phyloP scores from a whole-genome alignment of 2,113 vertebrate genomes.

The Melospiza georgiana region DNA sequence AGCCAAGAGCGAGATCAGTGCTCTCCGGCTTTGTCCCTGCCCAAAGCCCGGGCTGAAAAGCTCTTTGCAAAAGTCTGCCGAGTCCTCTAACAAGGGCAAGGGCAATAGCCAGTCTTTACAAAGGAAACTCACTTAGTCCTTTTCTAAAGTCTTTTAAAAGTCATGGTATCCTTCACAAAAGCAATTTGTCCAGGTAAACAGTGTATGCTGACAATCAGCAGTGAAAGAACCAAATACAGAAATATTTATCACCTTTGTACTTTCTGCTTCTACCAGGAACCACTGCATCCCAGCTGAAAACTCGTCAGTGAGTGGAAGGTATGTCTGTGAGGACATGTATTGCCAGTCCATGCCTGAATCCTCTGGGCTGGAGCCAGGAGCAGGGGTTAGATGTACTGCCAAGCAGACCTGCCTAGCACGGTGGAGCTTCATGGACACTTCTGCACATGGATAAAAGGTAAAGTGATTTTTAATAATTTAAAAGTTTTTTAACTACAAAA shows the following conservation, averaged over 20 bases:
- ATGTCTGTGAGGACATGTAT: fast-evolving
- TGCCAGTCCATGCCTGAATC: background rate
- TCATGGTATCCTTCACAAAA: background rate
- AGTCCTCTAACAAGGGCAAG: background rate
- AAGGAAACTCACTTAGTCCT: background rate
- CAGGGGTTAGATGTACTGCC: background rate
- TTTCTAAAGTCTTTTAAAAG: constrained; percentile 11
- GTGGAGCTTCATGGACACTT: background rate
- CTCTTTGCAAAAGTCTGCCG: background rate
- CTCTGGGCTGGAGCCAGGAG: background rate
- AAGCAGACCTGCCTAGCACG: background rate
- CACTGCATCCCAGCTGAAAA: background rate
- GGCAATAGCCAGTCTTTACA: background rate
- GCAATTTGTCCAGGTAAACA: background rate
- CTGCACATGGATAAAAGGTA: background rate
- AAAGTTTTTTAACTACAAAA: background rate
- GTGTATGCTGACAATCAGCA: background rate
- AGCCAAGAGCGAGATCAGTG: background rate
- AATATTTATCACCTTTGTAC: background rate
- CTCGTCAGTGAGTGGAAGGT: background rate
- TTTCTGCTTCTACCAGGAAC: background rate
- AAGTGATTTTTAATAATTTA: background rate
- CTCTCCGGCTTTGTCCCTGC: background rate
- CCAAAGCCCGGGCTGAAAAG: background rate
- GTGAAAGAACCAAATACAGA: background rate